phyloP scores from a whole-genome alignment of 2,113 vertebrate genomes.

The Tapirus terrestris region DNA sequence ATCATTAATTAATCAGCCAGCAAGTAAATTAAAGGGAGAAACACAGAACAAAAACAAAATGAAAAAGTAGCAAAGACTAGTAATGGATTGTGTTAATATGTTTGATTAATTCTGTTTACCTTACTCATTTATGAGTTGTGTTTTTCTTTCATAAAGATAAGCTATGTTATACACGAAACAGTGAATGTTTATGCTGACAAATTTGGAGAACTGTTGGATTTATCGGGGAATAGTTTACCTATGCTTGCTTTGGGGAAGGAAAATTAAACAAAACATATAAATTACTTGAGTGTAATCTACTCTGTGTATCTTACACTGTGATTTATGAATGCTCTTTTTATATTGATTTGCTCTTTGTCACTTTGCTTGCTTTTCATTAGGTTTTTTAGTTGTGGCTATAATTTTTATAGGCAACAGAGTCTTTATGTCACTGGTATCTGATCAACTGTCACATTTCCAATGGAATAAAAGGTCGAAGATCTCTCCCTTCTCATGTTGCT shows the following conservation, averaged over 20 bases:
- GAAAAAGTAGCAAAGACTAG: not conserved
- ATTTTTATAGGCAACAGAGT: not conserved
- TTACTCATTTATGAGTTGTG: not conserved
- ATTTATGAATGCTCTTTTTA: not conserved
- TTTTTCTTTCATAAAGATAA: not conserved
- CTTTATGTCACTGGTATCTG: not conserved
- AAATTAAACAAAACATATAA: slow-evolving; percentile 25
- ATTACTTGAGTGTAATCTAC: not conserved
- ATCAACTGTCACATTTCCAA: not conserved
- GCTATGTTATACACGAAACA: not conserved
- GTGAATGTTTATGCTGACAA: not conserved
- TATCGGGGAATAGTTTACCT: not conserved
- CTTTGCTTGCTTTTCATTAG: not conserved
- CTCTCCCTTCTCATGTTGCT: not conserved
- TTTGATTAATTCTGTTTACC: not conserved
- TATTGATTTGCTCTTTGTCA: slow-evolving; percentile 15
- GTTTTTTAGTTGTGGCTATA: not conserved
- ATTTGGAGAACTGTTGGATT: not conserved
- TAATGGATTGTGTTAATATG: not conserved
- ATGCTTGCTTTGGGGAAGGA: not conserved
- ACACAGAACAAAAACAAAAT: not conserved
- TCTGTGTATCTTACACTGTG: not conserved
- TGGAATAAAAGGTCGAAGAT: not conserved
- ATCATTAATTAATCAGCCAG: not conserved
- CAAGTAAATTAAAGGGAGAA: not conserved